Base-by-base conservation (phyloP, 1,140 invertebrate genomes). In the Bombus fervidus region DNA sequence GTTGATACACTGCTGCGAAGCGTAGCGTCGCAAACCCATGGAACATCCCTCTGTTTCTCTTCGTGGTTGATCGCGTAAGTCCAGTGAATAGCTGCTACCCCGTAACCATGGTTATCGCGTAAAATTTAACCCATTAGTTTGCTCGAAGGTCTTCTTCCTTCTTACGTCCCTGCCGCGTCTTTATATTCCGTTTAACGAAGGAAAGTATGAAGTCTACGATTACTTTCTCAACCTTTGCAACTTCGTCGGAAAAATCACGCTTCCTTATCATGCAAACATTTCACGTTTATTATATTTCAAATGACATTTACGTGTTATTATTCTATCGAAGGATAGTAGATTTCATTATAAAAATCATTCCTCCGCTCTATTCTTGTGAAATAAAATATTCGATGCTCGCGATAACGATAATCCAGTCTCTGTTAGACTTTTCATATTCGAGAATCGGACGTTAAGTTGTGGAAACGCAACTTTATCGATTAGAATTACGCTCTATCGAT, bases 11-110 rank as follows among this genome's bases (percentile, higher is more conserved):
- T 62, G 37, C n/a, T 22, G 72, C 1, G 62, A 62, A 71, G 31
- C 18, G n/a, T 80, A 53, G 53, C 59, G 41, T 31, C 12, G 64
- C 59, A 76, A 76, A 57, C 64, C 12, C 71, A 28, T 43, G 37
- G 13, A 34, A 59, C 71, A 59, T 34, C 64, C 53, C 62, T 37
- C 62, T 69, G 59, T 83, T 86, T 76, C 80, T 76, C 73, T 83
- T 62, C 80, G 79, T 5, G 78, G 83, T 64, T 28, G 18, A 28
- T 10, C 31, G 53, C 39, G 41, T 66, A 81, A 80, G 18, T 75
- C 74, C 78, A 41, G 69, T 37, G 31, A 34, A 75, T 66, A 86
- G 22, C n/a, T 28, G 25, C 80, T 73, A 80, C 37, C 37, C 43
- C 25, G 10, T 75, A 68, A 37, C 62, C 28, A 72, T 57, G 78